Percentiles rank a stretch among this genome's conserved stretches.
These are phyloP conservation scores for Brachynemurus nebulosus DNA, from an alignment of 2,888 invertebrate genomes.

Conservation along the genomic window DNA sequence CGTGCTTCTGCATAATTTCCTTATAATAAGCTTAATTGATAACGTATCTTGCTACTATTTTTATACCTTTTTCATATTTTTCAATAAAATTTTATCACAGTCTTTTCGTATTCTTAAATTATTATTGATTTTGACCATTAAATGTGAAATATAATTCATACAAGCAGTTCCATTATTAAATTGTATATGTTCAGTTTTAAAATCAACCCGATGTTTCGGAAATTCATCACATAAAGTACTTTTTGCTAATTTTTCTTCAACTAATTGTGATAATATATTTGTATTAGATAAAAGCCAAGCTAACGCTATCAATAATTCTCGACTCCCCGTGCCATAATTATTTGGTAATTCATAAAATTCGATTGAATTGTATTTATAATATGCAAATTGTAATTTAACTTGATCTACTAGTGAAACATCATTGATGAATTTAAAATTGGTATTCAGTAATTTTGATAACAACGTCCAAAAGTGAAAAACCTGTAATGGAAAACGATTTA, in stretches of 20 bases:
- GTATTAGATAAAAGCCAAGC: constrained; percentile 27
- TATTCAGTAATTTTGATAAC: neutral
- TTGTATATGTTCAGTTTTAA: neutral
- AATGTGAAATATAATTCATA: constrained; percentile 13
- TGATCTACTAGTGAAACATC: neutral
- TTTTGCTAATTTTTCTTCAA: neutral
- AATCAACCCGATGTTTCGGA: neutral
- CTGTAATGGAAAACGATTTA: neutral
- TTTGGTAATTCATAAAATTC: constrained; percentile 25
- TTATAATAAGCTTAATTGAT: neutral
- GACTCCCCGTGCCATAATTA: constrained; percentile 20
- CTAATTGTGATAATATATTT: neutral
- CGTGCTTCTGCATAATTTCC: too few species aligned
- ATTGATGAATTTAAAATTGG: too few species aligned
- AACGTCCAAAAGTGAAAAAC: neutral
- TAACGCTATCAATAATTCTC: constrained; percentile 28
- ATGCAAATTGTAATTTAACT: neutral
- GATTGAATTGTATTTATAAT: neutral
- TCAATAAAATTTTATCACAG: constrained; percentile 8
- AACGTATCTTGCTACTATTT: neutral
- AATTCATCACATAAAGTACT: neutral
- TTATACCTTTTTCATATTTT: constrained; percentile 12
- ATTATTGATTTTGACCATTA: constrained; percentile 15
- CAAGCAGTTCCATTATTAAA: constrained; percentile 1
- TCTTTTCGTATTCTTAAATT: constrained; percentile 15